phyloP scores from a whole-genome alignment of 2,113 vertebrate species.

The Drymodes brunneopygia region DNA sequence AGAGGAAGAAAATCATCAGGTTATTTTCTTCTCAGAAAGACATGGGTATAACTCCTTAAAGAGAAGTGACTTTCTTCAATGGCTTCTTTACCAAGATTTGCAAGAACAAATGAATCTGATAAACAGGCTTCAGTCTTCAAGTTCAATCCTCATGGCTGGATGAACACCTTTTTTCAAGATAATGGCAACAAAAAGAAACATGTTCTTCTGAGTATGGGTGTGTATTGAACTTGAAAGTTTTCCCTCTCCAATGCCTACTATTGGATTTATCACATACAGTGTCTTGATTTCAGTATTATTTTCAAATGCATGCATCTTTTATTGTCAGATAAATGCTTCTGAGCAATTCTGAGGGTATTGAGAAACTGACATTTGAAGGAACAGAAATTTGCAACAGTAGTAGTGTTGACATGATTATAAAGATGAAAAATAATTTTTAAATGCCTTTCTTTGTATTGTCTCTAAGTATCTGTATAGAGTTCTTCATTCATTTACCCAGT shows the following conservation, averaged over 20 bases:
- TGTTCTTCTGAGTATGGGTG: neutral
- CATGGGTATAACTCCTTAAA: neutral
- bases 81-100: neutral
- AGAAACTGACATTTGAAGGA: neutral
- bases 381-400: neutral
- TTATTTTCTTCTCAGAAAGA: constrained; percentile 6
- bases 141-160: neutral
- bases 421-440: neutral
- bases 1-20: neutral
- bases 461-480: neutral
- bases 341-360: neutral
- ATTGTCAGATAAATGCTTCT: neutral
- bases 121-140: neutral
- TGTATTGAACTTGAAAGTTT: neutral
- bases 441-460: neutral
- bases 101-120: neutral
- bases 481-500: neutral
- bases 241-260: neutral
- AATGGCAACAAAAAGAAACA: neutral
- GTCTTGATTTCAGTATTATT: neutral
- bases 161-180: neutral
- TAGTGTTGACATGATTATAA: neutral
- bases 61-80: neutral
- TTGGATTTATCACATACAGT: neutral
- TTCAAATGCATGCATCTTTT: neutral